Base-by-base conservation (phyloP, 2,888 invertebrate species). In the Drosophila buzzatii region DNA sequence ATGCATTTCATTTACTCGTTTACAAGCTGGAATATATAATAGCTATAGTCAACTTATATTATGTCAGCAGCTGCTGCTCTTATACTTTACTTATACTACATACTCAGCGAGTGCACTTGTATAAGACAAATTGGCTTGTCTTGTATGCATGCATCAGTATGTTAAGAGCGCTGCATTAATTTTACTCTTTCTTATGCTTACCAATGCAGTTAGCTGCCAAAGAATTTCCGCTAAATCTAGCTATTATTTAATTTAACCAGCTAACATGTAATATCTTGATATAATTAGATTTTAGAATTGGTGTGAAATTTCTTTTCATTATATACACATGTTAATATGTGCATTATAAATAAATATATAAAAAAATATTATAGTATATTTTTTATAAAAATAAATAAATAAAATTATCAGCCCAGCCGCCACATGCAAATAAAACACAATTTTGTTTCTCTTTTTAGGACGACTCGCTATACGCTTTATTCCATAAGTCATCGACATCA, bases 391-490 rank as follows among this genome's bases (percentile, higher is more conserved):
- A 31, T 49, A 49, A 31, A 12, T 18, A 49, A n/a, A 31, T 49
- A 4, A 45, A 7, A 10, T 18, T 2, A 9, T 12, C 42, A 20
- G 42, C 42, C 5, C 5, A 44, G 5, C 14, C 31, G 4, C 31
- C 18, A 27, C n/a, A 4, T 18, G 8, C 2, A 88, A 89, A 81
- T 82, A 61, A 81, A 85, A 72, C 33, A 52, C 33, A 16, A 33
- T 16, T 10, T 12, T 79, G 77, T 69, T 75, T 90, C 47, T 39
- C 7, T 42, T 45, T 18, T 16, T 47, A 76, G 76, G 91, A 90
- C 84, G 91, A 91, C 90, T 87, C 73, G 64, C 70, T 70, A 23
- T 73, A 41, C 77, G 65, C 70, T 86, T 88, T 86, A 88, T 86
- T 86, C 66, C 66, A 42, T 78, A 39, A 83, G 81, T 79, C 78